Evolutionary conservation across 2,888 invertebrate genomes (phyloP), one percentile per base, ranked within the genome.

Genomic region (Amiota minor): DNA sequence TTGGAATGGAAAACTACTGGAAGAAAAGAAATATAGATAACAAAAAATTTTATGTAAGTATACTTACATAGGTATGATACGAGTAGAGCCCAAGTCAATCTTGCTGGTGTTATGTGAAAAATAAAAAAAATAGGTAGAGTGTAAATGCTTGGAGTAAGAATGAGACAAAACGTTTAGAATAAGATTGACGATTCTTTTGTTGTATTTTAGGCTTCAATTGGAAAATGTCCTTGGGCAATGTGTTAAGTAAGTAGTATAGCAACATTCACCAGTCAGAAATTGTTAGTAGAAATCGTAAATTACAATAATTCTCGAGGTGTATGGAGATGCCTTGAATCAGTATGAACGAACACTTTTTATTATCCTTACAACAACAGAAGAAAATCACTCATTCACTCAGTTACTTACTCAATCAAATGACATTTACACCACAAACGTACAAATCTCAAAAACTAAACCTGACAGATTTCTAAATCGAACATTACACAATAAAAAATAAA

Each of bases 21-120:
- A 64, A 69, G 45, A 68, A 14, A 59, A 69, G 47, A 68, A 56
- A 61, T 23, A 49, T 74, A 77, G 72, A 9, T 23, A 35, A 23
- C 2, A 18, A 45, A 53, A 53, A 53, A 10, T 2, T 50, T 2
- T 50, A 4, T 1, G 4, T 2, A n/a, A n/a, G 0, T 53, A n/a
- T 53, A 35, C 2, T n/a, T n/a, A 35, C 35, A 8, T 23, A 23
- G 50, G 4, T n/a, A 53, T n/a, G 2, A 4, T 50, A n/a, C 4
- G n/a, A 11, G 6, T 1, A 53, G 4, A 9, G 12, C 12, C 10
- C 3, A 53, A n/a, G 53, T n/a, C 12, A 12, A 53, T 53, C 12
- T 53, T 53, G 53, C 12, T 53, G 12, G 12, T 53, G 12, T 53
- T n/a, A 53, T 53, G 12, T 9, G 20, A 59, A 20, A 59, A 59